Evolutionary conservation across 2,113 vertebrate genomes (phyloP).

Genomic region (Protomyctophum bolini): DNA sequence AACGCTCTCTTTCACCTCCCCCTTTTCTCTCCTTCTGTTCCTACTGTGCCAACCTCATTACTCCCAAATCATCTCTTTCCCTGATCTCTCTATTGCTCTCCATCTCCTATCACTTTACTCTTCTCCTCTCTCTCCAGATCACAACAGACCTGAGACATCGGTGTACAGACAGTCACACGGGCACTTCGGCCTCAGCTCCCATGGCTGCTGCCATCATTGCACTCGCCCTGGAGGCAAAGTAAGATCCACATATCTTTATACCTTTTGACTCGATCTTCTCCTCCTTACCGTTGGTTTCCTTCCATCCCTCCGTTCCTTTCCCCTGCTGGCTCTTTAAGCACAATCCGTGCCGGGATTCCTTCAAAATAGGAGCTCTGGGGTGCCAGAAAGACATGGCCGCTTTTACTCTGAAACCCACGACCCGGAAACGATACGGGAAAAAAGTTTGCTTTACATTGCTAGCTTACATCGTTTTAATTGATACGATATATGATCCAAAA

Average conservation of each 20-base stretch:
- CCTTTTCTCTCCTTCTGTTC: slow-evolving; percentile 28
- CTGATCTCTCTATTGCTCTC: neutral
- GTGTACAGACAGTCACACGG: slow-evolving; percentile 98
- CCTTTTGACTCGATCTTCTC: too few relatives aligned
- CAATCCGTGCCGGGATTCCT: too few relatives aligned
- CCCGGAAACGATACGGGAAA: too few relatives aligned
- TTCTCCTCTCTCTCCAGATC: slow-evolving; percentile 83
- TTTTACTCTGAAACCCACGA: too few relatives aligned
- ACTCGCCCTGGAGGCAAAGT: slow-evolving; percentile 98
- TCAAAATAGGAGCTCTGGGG: too few relatives aligned
- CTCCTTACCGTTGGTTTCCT: too few relatives aligned
- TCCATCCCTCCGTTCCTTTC: slow-evolving; percentile 25
- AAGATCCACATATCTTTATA: slow-evolving; percentile 76
- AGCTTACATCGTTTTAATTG: too few relatives aligned
- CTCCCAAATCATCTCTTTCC: neutral
- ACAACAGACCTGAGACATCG: slow-evolving; percentile 97
- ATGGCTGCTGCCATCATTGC: slow-evolving; percentile 99
- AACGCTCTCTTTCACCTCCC: slow-evolving; percentile 11
- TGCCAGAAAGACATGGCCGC: too few relatives aligned
- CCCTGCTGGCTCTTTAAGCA: slow-evolving; percentile 9
- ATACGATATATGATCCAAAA: too few relatives aligned
- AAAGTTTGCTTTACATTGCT: too few relatives aligned
- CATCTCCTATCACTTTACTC: slow-evolving; percentile 16
- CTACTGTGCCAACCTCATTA: neutral
- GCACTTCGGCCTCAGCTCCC: slow-evolving; percentile 96